These are phyloP conservation scores for Hymenochirus boettgeri DNA, from an alignment of 2,113 vertebrate genomes.

Conservation along the genomic window DNA sequence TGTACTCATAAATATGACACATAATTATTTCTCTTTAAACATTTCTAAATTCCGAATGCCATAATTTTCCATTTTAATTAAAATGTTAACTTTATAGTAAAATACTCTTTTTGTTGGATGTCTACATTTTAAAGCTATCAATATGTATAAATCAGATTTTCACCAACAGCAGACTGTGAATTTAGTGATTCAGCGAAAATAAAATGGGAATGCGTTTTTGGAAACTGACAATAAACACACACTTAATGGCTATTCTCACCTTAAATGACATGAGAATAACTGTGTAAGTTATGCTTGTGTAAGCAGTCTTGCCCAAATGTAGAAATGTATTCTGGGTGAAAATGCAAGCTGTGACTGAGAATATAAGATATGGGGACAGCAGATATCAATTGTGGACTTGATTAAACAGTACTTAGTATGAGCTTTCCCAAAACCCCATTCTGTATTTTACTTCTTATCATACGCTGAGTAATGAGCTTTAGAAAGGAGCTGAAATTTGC, in stretches of 20 bases:
- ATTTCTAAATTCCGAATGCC: background rate
- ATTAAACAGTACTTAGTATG: no score
- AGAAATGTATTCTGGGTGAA: background rate
- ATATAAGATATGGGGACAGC: no score
- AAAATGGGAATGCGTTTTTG: background rate
- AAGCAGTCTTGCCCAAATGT: background rate
- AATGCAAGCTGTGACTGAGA: background rate
- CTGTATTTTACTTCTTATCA: no score
- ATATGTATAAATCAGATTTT: constrained; percentile 2
- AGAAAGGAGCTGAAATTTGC: no score
- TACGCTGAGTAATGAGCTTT: no score
- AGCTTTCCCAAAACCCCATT: no score
- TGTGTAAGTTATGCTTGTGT: background rate
- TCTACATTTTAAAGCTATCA: constrained; percentile 12
- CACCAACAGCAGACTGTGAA: background rate
- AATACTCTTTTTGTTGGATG: background rate
- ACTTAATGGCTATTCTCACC: background rate
- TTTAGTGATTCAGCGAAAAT: background rate
- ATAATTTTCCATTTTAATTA: constrained; percentile 10
- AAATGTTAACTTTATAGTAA: background rate
- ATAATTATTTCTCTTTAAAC: background rate
- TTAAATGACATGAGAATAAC: background rate
- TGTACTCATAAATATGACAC: no score
- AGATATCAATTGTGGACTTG: no score
- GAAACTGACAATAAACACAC: background rate